phyloP scores from a whole-genome alignment of 1,140 invertebrate genomes.

The Penaeus japonicus region DNA sequence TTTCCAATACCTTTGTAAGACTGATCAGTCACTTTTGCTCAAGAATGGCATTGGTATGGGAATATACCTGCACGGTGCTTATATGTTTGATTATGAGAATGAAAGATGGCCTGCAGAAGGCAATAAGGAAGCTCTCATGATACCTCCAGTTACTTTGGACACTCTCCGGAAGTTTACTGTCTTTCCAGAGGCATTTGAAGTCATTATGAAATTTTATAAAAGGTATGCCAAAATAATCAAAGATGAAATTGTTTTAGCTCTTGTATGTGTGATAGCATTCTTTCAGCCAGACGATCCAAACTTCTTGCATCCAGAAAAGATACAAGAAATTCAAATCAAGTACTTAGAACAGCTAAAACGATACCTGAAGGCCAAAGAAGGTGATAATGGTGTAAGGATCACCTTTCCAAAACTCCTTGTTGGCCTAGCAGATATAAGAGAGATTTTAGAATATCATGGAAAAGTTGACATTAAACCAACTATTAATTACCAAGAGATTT shows the following conservation, averaged over 20 bases:
- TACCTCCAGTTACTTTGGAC: slow-evolving; percentile 18
- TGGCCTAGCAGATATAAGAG: slow-evolving; percentile 48
- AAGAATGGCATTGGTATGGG: slow-evolving; percentile 53
- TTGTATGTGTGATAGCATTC: slow-evolving; percentile 39
- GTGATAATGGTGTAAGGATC: slow-evolving; percentile 33
- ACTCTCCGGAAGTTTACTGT: slow-evolving; percentile 46
- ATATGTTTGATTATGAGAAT: slow-evolving; percentile 42
- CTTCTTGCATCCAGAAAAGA: slow-evolving; percentile 21
- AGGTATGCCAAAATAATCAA: slow-evolving; percentile 41
- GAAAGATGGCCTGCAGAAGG: slow-evolving; percentile 42
- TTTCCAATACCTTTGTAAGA: slow-evolving; percentile 37
- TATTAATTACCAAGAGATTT: slow-evolving; percentile 44
- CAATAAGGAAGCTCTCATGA: slow-evolving; percentile 47
- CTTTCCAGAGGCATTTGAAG: slow-evolving; percentile 39
- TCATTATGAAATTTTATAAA: slow-evolving; percentile 49
- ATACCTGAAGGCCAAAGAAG: slow-evolving; percentile 39
- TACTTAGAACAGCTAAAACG: slow-evolving; percentile 26
- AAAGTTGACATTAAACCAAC: slow-evolving; percentile 46
- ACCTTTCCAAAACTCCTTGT: slow-evolving; percentile 49
- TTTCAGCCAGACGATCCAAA: slow-evolving; percentile 49
- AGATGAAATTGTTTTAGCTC: slow-evolving; percentile 45
- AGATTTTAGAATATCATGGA: slow-evolving; percentile 43
- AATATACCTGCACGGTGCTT: slow-evolving; percentile 52
- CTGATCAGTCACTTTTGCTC: slow-evolving; percentile 35
- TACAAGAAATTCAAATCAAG: slow-evolving; percentile 44